phyloP scores from a whole-genome alignment of 2,113 vertebrate species.

The Sceloporus tristichus region DNA sequence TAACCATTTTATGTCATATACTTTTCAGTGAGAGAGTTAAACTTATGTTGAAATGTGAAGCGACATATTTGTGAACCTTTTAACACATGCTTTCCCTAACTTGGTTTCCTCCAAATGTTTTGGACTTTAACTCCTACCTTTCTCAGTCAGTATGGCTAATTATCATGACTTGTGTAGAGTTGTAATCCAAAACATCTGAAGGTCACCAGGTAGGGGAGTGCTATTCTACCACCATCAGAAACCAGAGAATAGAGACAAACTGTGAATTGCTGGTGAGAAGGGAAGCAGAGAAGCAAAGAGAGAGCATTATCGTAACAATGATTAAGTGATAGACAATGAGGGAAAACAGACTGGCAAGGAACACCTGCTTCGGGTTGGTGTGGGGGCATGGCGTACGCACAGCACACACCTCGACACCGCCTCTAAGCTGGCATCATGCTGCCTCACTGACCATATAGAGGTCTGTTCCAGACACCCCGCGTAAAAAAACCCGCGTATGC shows the following conservation, averaged over 20 bases:
- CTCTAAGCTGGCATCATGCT: too few species aligned
- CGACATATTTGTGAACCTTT: neutral
- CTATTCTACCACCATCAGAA: neutral
- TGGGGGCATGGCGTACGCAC: too few species aligned
- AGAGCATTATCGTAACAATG: neutral
- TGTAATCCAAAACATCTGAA: neutral
- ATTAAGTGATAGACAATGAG: neutral
- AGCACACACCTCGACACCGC: too few species aligned
- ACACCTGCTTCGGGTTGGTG: too few species aligned
- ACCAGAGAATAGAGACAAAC: neutral
- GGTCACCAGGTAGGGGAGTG: neutral
- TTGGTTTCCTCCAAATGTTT: neutral
- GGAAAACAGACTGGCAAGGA: too few species aligned
- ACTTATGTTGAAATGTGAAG: neutral
- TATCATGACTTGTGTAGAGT: neutral
- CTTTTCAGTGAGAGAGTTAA: neutral
- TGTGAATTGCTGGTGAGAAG: neutral
- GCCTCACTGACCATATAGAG: too few species aligned
- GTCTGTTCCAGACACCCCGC: too few species aligned
- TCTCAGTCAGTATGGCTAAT: neutral
- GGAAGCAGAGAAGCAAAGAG: neutral
- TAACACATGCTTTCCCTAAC: neutral
- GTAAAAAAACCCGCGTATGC: too few species aligned
- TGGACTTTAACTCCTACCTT: neutral
- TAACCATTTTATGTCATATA: slow-evolving; percentile 10